Conservation (phyloP, 2,888 invertebrate genomes). For the Helicoverpa assulta region DNA sequence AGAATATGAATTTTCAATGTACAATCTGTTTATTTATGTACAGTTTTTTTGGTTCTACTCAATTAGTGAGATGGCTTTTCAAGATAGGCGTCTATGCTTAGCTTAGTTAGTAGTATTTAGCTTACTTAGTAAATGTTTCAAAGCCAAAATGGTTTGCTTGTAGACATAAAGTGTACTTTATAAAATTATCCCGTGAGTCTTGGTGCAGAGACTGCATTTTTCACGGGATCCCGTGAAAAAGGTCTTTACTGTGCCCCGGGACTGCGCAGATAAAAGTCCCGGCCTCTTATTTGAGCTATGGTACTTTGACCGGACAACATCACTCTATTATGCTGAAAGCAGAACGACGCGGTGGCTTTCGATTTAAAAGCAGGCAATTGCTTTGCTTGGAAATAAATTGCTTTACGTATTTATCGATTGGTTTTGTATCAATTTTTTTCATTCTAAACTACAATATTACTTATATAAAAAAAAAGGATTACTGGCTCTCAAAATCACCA, state of each 20-base stretch:
- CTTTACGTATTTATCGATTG: background rate
- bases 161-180: slow-evolving; percentile 73
- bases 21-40: too few relatives aligned
- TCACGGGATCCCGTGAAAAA: slow-evolving; percentile 71
- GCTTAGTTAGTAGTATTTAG: too few relatives aligned
- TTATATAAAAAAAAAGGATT: too few relatives aligned
- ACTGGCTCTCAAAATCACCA: too few relatives aligned
- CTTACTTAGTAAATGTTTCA: slow-evolving; percentile 63
- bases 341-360: slow-evolving; percentile 42
- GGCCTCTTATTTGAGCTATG: slow-evolving; percentile 78
- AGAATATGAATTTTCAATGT: too few relatives aligned
- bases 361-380: slow-evolving; percentile 41
- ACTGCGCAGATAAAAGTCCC: slow-evolving; percentile 77
- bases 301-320: slow-evolving; percentile 66
- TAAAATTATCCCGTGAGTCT: slow-evolving; percentile 70
- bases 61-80: slow-evolving; percentile 1
- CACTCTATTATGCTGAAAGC: slow-evolving; percentile 60
- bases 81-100: slow-evolving; percentile 18
- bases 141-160: slow-evolving; percentile 62
- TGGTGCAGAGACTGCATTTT: slow-evolving; percentile 73
- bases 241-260: slow-evolving; percentile 71
- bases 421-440: background rate
- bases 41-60: too few relatives aligned
- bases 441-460: too few relatives aligned
- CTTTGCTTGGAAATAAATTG: slow-evolving; percentile 17